Percentiles rank a stretch among this genome's conserved stretches.
Conservation (phyloP, 2,888 invertebrate species). For the Euplagia quadripunctaria region DNA sequence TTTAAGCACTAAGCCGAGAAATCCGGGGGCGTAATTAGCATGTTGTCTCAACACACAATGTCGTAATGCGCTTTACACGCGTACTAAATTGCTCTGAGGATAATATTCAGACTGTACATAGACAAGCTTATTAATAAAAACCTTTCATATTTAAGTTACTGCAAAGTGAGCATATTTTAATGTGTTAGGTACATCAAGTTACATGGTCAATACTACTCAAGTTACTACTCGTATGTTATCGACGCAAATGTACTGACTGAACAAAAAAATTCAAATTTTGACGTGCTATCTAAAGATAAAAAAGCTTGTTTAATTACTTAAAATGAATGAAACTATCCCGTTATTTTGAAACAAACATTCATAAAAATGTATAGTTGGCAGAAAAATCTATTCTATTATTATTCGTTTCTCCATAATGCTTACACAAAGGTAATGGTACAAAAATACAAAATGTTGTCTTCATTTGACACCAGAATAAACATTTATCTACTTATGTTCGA, state of each 20-base stretch:
- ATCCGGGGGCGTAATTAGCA: constrained; percentile 42
- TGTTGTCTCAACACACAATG: constrained; percentile 36
- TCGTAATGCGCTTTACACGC: constrained; percentile 40
- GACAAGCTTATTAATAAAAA: constrained; percentile 29
- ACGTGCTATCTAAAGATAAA: background rate
- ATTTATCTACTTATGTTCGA: background rate
- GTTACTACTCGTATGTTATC: too few species aligned
- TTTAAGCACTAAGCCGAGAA: constrained; percentile 34
- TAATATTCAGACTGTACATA: constrained; percentile 25
- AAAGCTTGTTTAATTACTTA: background rate
- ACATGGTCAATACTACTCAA: too few species aligned
- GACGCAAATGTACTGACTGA: background rate
- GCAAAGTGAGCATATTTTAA: background rate
- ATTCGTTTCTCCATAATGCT: background rate
- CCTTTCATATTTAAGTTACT: background rate
- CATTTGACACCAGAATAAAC: background rate
- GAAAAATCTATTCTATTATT: background rate
- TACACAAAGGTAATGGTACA: background rate
- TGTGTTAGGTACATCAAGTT: too few species aligned
- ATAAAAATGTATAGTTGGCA: background rate
- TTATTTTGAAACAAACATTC: background rate
- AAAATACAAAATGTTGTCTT: background rate
- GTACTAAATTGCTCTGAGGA: constrained; percentile 37
- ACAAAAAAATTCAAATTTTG: background rate
- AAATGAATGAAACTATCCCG: background rate